phyloP scores from a whole-genome alignment of 1,140 invertebrate genomes.

The Brachionus rotundiformis region DNA sequence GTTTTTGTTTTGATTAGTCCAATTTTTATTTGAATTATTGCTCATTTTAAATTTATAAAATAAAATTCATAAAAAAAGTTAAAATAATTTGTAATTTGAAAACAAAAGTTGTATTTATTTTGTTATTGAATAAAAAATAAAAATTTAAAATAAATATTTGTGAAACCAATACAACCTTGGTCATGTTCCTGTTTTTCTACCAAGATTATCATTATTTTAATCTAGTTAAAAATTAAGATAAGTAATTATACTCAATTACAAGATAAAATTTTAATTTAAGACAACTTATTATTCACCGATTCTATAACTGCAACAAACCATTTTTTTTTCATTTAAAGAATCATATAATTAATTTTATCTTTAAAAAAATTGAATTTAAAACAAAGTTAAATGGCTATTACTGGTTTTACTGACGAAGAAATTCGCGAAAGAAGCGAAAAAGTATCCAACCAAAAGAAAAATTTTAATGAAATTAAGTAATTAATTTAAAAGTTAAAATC shows the following conservation, averaged over 20 bases:
- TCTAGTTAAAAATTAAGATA: too few species aligned
- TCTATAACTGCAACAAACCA: not conserved
- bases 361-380: not conserved
- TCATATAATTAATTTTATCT: too few species aligned
- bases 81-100: not conserved
- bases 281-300: not conserved
- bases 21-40: conserved; percentile 29
- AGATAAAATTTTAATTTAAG: not conserved
- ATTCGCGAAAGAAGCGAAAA: conserved; percentile 6
- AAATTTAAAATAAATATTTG: not conserved
- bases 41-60: not conserved
- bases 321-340: too few species aligned
- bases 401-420: not conserved
- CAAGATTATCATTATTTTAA: too few species aligned
- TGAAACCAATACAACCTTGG: too few species aligned
- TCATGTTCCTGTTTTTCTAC: too few species aligned
- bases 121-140: not conserved
- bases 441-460: not conserved
- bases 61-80: not conserved
- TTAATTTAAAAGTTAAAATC: not conserved
- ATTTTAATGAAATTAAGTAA: not conserved
- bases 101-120: not conserved
- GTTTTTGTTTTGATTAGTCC: conserved; percentile 37
- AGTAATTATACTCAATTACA: too few species aligned
- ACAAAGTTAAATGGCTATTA: conserved; percentile 27